These are phyloP conservation scores for Cotesia congregata DNA, from an alignment of 2,888 invertebrate species.

Conservation along the genomic window DNA sequence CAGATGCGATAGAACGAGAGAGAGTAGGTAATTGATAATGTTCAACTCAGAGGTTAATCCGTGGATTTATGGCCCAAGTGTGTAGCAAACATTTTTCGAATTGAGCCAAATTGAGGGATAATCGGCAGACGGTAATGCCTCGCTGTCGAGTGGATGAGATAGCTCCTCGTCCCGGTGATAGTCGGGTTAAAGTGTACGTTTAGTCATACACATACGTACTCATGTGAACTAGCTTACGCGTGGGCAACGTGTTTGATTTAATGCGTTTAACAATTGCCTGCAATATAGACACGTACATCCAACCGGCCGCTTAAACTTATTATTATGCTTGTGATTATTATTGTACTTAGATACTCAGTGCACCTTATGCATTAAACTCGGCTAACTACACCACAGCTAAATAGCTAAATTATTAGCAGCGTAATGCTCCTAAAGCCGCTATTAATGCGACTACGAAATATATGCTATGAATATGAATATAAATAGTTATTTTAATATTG, in stretches of 20 bases:
- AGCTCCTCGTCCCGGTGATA: slow-evolving; percentile 41
- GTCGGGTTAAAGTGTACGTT: slow-evolving; percentile 44
- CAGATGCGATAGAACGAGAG: slow-evolving; percentile 16
- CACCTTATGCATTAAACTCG: background rate
- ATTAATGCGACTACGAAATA: background rate
- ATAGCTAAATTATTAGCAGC: background rate
- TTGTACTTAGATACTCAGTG: no score
- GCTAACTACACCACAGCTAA: background rate
- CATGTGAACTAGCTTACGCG: background rate
- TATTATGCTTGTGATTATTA: no score
- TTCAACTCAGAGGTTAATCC: slow-evolving; percentile 66
- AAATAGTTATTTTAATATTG: background rate
- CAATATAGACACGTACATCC: slow-evolving; percentile 1
- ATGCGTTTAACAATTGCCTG: slow-evolving; percentile 14
- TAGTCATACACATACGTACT: background rate
- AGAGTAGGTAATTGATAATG: slow-evolving; percentile 64
- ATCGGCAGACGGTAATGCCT: slow-evolving; percentile 50
- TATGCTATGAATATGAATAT: background rate
- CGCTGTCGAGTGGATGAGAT: slow-evolving; percentile 40
- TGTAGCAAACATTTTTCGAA: slow-evolving; percentile 53
- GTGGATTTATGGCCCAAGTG: slow-evolving; percentile 65
- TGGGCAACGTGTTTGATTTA: slow-evolving; percentile 23
- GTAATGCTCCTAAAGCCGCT: background rate
- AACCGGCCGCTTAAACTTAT: background rate
- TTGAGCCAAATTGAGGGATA: slow-evolving; percentile 53